Base-by-base conservation (phyloP, 1,140 invertebrate species). In the Trichonephila inaurata region DNA sequence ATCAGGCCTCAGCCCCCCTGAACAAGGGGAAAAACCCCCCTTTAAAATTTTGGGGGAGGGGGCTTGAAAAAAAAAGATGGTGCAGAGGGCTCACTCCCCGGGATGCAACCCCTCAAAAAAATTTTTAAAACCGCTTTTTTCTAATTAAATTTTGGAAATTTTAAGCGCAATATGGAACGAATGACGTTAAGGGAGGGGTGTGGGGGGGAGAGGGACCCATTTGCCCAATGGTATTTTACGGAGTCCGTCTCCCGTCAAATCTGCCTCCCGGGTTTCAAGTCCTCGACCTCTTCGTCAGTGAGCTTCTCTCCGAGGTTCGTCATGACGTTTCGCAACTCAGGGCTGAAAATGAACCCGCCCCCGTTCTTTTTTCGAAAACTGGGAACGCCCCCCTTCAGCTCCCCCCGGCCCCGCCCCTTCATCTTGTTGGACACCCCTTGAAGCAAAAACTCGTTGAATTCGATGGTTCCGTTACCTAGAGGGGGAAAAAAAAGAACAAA, bases 361-460 rank as follows among this genome's bases (percentile, higher is more conserved):
- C 98, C 98, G 96, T 99, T 98, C 96, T 98, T 98, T 98, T 98
- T 96, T 99, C 98, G 95, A 99, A 98, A 66, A 98, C 97, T 91
- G 96, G 97, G 96, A 98, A 98, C 89, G 98, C 98, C 96, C 98
- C 98, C 98, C 95, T 97, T 97, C 66, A 96, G 96, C 72, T 93
- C 96, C 88, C 96, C 96, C 60, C 95, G 95, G 95, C 96, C 96
- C 18, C 95, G 95, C 82, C 96, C 96, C 94, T 96, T 96, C 95
- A 96, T 96, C 92, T 96, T 96, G 83, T 95, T 94, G 7, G 96
- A 96, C 95, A 96, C 96, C 95, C 96, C 95, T 96, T 96, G 85
- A 96, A 96, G 44, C 96, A 94, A 94, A n/a, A 96, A 96, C 98
- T 94, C 94, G 85, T 94, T 94, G 90, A 94, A 94, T 61, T 94